phyloP scores from a whole-genome alignment of 2,113 vertebrate species.

The Gymnorhina tibicen region DNA sequence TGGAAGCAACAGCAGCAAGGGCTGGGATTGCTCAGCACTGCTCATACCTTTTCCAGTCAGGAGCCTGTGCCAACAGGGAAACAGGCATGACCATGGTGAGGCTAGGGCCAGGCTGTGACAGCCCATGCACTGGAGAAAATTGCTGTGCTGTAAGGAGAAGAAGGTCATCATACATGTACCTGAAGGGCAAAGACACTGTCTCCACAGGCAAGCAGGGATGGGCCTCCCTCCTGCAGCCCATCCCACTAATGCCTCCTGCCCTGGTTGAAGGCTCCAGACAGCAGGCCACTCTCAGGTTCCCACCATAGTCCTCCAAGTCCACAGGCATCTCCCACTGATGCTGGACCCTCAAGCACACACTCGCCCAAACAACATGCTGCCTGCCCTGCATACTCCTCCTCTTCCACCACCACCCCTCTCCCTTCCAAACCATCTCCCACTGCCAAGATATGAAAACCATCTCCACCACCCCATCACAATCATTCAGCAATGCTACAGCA shows the following conservation, averaged over 20 bases:
- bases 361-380: fast-evolving
- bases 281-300: background rate
- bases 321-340: background rate
- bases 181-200: background rate
- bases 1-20: background rate
- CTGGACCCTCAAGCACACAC: background rate
- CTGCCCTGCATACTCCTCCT: background rate
- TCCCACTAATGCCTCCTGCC: background rate
- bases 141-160: background rate
- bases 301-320: background rate
- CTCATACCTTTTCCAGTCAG: background rate
- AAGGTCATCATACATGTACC: background rate
- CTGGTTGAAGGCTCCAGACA: fast-evolving
- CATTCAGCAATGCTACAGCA: background rate
- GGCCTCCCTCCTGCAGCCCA: background rate
- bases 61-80: fast-evolving
- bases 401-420: background rate
- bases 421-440: background rate
- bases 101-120: fast-evolving
- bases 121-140: background rate
- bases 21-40: background rate
- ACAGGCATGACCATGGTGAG: fast-evolving
- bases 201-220: background rate
- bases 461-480: background rate
- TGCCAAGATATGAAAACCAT: background rate